These are phyloP conservation scores for Portunus trituberculatus DNA, from an alignment of 1,140 invertebrate genomes.

Conservation along the genomic window DNA sequence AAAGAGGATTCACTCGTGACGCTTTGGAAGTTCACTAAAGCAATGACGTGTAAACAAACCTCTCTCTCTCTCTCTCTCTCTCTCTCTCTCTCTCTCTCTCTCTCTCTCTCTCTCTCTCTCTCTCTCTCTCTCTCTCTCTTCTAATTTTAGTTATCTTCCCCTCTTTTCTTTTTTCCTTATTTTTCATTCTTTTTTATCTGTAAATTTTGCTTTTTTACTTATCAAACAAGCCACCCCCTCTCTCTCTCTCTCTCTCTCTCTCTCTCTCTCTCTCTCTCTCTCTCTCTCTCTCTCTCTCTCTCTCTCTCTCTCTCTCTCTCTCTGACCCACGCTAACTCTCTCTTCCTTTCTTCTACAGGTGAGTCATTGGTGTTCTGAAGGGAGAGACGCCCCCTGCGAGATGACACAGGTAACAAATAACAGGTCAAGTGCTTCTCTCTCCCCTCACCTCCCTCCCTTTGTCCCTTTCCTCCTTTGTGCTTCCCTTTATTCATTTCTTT, in stretches of 20 bases:
- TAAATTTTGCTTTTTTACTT: no score
- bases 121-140: constrained; percentile 37
- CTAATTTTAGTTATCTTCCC: no score
- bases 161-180: no score
- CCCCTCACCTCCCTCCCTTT: background rate
- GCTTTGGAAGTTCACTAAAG: no score
- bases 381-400: no score
- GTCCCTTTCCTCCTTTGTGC: background rate
- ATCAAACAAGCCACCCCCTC: background rate
- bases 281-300: constrained; percentile 39
- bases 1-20: no score
- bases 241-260: constrained; percentile 46
- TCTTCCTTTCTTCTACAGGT: background rate
- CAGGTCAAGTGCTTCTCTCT: no score
- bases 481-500: no score
- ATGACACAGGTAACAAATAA: no score
- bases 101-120: constrained; percentile 52
- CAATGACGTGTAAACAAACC: no score
- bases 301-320: constrained; percentile 42
- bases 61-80: no score
- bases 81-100: constrained; percentile 35
- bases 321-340: background rate
- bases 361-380: background rate
- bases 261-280: constrained; percentile 50
- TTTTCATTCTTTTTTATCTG: no score